Evolutionary conservation across 2,113 vertebrate genomes (phyloP).

Genomic region (Tragelaphus strepsiceros): DNA sequence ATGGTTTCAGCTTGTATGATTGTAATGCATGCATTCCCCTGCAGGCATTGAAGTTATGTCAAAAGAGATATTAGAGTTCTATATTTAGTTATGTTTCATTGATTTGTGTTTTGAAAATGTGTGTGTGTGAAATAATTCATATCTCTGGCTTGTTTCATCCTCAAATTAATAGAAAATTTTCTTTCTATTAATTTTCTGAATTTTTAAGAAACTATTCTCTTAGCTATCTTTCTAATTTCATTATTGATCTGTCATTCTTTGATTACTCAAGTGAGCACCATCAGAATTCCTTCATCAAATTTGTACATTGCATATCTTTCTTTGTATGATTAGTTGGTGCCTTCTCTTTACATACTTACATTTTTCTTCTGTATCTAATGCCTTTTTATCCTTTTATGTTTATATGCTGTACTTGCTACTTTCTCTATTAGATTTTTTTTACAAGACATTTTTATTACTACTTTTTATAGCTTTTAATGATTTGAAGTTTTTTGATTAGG

Average conservation of each 20-base stretch:
- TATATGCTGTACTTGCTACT: not conserved
- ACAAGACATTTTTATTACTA: not conserved
- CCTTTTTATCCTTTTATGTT: not conserved
- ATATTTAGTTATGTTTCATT: constrained; percentile 57
- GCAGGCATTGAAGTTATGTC: constrained; percentile 51
- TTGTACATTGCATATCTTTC: constrained; percentile 28
- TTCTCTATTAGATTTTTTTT: constrained; percentile 29
- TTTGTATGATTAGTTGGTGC: constrained; percentile 45
- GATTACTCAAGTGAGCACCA: constrained; percentile 31
- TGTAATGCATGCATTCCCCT: constrained; percentile 61
- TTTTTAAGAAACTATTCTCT: constrained; percentile 36
- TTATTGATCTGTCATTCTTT: constrained; percentile 47
- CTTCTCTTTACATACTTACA: constrained; percentile 37
- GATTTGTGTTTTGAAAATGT: constrained; percentile 35
- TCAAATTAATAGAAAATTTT: not conserved
- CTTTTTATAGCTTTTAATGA: not conserved
- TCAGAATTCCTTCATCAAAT: constrained; percentile 40
- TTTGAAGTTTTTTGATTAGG: not conserved
- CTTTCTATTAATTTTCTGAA: constrained; percentile 39
- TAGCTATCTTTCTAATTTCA: constrained; percentile 12
- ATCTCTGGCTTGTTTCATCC: not conserved
- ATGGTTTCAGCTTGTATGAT: constrained; percentile 68
- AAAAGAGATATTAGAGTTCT: constrained; percentile 63
- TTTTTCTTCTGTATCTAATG: constrained; percentile 31
- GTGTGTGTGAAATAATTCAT: constrained; percentile 31